Evolutionary conservation across 2,888 invertebrate genomes (phyloP), one percentile per base, ranked within the genome.

Genomic region (Gastracanthus pulcherrimus): DNA sequence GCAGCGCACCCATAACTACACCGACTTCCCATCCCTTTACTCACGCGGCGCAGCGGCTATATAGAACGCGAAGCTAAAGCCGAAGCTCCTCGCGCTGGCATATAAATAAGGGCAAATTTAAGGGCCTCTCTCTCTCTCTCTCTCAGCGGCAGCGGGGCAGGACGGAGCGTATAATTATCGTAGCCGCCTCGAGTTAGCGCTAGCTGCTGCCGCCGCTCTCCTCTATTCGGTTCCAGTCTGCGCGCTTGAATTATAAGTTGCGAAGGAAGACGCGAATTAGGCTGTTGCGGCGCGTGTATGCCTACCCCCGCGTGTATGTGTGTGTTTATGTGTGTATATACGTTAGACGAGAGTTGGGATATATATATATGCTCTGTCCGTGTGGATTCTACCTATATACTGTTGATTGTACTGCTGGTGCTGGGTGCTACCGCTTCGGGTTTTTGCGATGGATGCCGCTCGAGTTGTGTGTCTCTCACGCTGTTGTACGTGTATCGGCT

Each of bases 211-310:
- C 88, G 87, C 87, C 88, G 88, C 87, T 31, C 26, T 5, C 45
- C 45, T 48, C 88, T 87, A 87, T 89, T 91, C 88, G 89, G 91
- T 91, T 91, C 91, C 91, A 91, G 90, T 91, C 91, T 89, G 88
- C 90, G 90, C 87, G 90, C 89, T 90, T 91, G 91, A 91, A 91
- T 91, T 91, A 91, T 91, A 91, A 90, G 90, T 91, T 91, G 89
- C 89, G 85, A 89, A 90, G 90, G 90, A 90, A 90, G 90, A 89
- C 88, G 89, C 89, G 89, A 91, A 90, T 90, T 90, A 90, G 89
- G 88, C 89, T 86, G 85, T 85, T 51, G 58, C 51, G 7, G n/a
- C 6, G 9, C 19, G 13, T 45, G n/a, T 45, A 45, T 45, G 45
- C 74, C 41, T n/a, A 13, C 41, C 13, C 60, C 41, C n/a, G n/a